phyloP scores from a whole-genome alignment of 2,888 invertebrate genomes.

The Tetrapedia diversipes region DNA sequence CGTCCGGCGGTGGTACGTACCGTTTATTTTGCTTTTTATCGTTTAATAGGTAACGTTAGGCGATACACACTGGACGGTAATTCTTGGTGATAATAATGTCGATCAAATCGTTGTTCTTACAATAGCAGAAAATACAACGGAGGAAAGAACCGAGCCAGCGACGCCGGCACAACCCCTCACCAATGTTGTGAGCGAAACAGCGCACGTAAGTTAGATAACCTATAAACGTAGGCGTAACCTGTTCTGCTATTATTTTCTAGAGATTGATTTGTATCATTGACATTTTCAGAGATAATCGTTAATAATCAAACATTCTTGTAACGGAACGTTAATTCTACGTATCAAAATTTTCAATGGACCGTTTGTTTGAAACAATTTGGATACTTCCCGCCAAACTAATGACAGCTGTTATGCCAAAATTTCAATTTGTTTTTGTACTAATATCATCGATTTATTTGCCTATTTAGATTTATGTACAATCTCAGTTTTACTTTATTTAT shows the following conservation, averaged over 20 bases:
- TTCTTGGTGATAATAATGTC: slow-evolving; percentile 9
- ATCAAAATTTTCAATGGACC: background rate
- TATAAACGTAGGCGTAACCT: slow-evolving; percentile 45
- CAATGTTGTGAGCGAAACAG: slow-evolving; percentile 78
- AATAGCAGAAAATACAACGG: slow-evolving; percentile 74
- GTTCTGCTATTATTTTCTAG: background rate
- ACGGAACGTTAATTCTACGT: background rate
- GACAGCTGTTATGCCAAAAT: slow-evolving; percentile 55
- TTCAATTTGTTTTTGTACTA: background rate
- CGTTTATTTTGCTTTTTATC: slow-evolving; percentile 62
- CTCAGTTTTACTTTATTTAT: background rate
- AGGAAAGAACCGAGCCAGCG: slow-evolving; percentile 78
- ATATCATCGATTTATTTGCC: background rate
- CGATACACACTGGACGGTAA: slow-evolving; percentile 4
- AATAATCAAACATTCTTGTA: background rate
- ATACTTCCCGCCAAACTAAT: slow-evolving; percentile 52
- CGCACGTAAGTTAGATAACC: slow-evolving; percentile 78
- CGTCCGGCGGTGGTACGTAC: slow-evolving; percentile 79
- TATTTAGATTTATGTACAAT: background rate
- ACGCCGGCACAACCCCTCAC: slow-evolving; percentile 73
- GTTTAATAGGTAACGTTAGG: slow-evolving; percentile 37
- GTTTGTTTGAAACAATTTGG: background rate
- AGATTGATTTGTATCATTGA: background rate
- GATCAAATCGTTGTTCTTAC: slow-evolving; percentile 36
- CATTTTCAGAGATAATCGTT: too few species aligned